These are phyloP conservation scores for Nasua narica DNA, from an alignment of 2,797 vertebrate genomes.

Conservation along the genomic window DNA sequence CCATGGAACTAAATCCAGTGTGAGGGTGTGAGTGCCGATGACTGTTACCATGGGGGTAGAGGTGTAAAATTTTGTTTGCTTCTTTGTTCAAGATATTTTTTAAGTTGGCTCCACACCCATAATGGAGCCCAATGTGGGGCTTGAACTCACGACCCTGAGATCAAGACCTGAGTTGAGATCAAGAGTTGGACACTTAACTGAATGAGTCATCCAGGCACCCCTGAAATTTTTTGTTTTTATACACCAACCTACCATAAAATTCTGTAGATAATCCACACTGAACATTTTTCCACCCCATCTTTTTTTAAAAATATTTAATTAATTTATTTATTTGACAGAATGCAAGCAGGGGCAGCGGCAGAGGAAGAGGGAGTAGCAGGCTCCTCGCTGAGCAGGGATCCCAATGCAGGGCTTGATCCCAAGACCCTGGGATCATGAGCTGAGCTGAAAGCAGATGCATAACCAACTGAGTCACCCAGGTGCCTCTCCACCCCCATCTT, in stretches of 20 bases:
- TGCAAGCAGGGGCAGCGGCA: too few species aligned
- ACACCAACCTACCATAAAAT: neutral
- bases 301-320: neutral
- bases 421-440: too few species aligned
- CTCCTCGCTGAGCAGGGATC: too few species aligned
- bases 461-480: too few species aligned
- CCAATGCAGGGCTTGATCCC: too few species aligned
- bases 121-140: neutral
- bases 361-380: too few species aligned
- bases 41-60: fast-evolving
- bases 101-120: neutral
- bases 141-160: neutral
- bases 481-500: neutral
- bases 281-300: neutral
- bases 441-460: too few species aligned
- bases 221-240: neutral
- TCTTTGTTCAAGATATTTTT: neutral
- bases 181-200: neutral
- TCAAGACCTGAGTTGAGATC: neutral
- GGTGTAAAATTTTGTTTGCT: neutral
- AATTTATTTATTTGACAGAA: neutral
- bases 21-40: neutral
- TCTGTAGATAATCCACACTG: neutral
- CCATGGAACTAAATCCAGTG: neutral
- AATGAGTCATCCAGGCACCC: neutral